Percentiles rank a stretch among this genome's conserved stretches.
phyloP scores from a whole-genome alignment of 2,797 vertebrate genomes.

The Eulemur albifrons region DNA sequence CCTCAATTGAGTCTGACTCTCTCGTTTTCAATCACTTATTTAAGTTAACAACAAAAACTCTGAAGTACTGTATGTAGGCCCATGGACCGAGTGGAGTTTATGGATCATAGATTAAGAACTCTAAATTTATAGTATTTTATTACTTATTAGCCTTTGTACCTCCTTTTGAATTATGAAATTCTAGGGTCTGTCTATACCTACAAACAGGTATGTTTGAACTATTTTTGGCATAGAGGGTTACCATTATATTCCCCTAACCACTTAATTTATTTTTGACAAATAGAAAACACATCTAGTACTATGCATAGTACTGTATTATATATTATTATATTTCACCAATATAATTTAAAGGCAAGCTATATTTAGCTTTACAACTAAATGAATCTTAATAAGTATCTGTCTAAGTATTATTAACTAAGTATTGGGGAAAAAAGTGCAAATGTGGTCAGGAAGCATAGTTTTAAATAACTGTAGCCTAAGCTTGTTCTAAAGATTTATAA shows the following conservation, averaged over 20 bases:
- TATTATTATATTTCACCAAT: background rate
- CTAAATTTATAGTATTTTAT: background rate
- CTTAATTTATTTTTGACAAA: background rate
- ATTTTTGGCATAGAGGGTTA: background rate
- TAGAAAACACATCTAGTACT: background rate
- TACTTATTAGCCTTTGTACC: background rate
- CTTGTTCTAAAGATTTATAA: constrained; percentile 66
- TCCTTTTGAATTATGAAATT: background rate
- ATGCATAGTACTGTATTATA: background rate
- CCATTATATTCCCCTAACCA: background rate
- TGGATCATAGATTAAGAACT: background rate
- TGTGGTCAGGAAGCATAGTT: constrained; percentile 25
- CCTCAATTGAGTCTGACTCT: background rate
- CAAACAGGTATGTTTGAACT: background rate
- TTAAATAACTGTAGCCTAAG: constrained; percentile 38
- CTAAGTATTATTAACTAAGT: constrained; percentile 39
- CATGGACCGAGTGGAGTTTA: background rate
- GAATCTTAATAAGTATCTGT: constrained; percentile 22
- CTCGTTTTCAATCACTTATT: background rate
- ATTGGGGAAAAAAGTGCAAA: background rate
- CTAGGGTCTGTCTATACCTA: background rate
- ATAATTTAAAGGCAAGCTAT: background rate
- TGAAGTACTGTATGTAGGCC: background rate
- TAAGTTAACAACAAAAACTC: background rate
- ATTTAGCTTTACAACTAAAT: constrained; percentile 30